Evolutionary conservation across 2,797 vertebrate species (phyloP).

Genomic region (Malacoctenus gilli): DNA sequence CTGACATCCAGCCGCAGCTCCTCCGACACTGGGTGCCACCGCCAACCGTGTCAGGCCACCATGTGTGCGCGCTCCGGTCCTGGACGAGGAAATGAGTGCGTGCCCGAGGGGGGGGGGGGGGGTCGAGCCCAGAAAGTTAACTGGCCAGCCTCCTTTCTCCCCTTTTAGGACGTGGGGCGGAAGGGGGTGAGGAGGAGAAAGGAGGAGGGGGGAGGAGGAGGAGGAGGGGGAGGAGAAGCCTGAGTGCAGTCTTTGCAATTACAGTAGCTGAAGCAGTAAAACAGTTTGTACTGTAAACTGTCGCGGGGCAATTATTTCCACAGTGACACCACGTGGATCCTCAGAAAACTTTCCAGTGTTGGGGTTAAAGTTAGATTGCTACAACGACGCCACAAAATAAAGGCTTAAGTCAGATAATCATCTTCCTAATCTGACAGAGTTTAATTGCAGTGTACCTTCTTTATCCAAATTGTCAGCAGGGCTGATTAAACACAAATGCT

Average conservation of each 20-base stretch:
- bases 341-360: too few relatives aligned
- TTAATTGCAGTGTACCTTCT: too few relatives aligned
- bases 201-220: constrained; percentile 31
- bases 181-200: constrained; percentile 43
- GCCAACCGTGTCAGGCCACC: constrained; percentile 56
- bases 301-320: constrained; percentile 7
- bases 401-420: too few relatives aligned
- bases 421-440: too few relatives aligned
- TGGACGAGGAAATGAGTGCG: constrained; percentile 67
- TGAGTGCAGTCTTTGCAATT: constrained; percentile 10
- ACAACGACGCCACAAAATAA: too few relatives aligned
- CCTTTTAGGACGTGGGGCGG: constrained; percentile 38
- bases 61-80: constrained; percentile 48
- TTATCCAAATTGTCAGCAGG: too few relatives aligned
- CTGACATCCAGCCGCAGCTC: constrained; percentile 61
- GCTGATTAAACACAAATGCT: too few relatives aligned
- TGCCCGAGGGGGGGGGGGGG: constrained; percentile 26
- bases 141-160: constrained; percentile 69
- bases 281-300: not conserved
- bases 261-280: constrained; percentile 9
- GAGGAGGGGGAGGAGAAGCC: constrained; percentile 11
- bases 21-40: constrained; percentile 57
- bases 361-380: too few relatives aligned
- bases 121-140: constrained; percentile 69
- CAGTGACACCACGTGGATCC: too few relatives aligned